phyloP scores from a whole-genome alignment of 2,113 vertebrate species.

The Poeciliopsis turrubarensis region DNA sequence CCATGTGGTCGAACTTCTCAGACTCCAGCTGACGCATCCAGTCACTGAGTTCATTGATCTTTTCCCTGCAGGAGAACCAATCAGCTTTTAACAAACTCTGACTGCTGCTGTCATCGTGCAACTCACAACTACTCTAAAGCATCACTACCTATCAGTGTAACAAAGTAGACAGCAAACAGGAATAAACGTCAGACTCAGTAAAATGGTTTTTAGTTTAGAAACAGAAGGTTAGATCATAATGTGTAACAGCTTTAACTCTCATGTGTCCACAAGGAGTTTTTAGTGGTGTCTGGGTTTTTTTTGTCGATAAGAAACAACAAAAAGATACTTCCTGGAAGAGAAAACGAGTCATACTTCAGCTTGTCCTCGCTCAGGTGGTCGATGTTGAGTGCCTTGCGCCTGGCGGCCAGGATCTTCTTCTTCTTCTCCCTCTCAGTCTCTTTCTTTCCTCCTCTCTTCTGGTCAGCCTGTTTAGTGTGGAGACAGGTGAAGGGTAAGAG shows the following conservation, averaged over 20 bases:
- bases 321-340: neutral
- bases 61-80: conserved; percentile 82
- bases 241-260: neutral
- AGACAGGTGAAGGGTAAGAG: neutral
- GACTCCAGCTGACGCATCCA: conserved; percentile 89
- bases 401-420: conserved; percentile 94
- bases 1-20: conserved; percentile 93
- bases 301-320: too few species aligned
- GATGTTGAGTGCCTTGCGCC: conserved; percentile 92
- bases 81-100: neutral
- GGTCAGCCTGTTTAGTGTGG: conserved; percentile 86
- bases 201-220: neutral
- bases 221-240: neutral
- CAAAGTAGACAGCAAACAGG: neutral
- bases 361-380: conserved; percentile 97
- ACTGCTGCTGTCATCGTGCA: neutral
- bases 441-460: conserved; percentile 97
- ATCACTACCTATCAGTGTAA: neutral
- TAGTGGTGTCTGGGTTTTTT: too few species aligned
- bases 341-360: conserved; percentile 81
- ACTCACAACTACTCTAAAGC: neutral
- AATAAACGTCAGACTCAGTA: neutral
- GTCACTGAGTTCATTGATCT: conserved; percentile 92
- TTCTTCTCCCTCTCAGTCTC: conserved; percentile 99
- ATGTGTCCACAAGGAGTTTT: too few species aligned